phyloP scores from a whole-genome alignment of 2,797 vertebrate species.

The Danio albolineatus region DNA sequence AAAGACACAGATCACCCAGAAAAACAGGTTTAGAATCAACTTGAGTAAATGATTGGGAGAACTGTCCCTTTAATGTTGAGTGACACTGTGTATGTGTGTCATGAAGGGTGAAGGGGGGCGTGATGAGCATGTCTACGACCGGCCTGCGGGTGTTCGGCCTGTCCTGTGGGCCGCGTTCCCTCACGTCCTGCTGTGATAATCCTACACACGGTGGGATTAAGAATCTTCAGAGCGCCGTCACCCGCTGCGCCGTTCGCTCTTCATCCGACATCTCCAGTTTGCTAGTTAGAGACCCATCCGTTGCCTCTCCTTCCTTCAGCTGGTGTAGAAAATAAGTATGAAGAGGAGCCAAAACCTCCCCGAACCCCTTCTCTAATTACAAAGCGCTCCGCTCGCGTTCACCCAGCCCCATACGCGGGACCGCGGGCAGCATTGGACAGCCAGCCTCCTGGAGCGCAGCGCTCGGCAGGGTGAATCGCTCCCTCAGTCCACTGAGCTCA shows the following conservation, averaged over 20 bases:
- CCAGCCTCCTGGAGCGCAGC: slow-evolving; percentile 21
- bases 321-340: slow-evolving; percentile 53
- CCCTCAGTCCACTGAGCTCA: slow-evolving; percentile 5
- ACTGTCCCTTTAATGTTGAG: too few relatives aligned
- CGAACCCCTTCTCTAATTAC: slow-evolving; percentile 54
- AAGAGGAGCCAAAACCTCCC: slow-evolving; percentile 46
- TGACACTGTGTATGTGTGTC: background rate
- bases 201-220: slow-evolving; percentile 77
- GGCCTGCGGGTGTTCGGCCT: slow-evolving; percentile 51
- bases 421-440: slow-evolving; percentile 5
- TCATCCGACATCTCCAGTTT: slow-evolving; percentile 16
- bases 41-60: too few relatives aligned
- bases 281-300: slow-evolving; percentile 42
- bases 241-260: slow-evolving; percentile 70
- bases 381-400: slow-evolving; percentile 42
- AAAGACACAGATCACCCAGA: too few relatives aligned
- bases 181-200: slow-evolving; percentile 76
- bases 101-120: slow-evolving; percentile 8
- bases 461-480: slow-evolving; percentile 18
- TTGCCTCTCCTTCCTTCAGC: slow-evolving; percentile 38
- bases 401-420: slow-evolving; percentile 62
- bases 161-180: slow-evolving; percentile 63
- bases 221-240: slow-evolving; percentile 73
- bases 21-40: too few relatives aligned
- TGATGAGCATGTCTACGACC: slow-evolving; percentile 16